A percentile compares a stretch with the other conserved stretches of the same genome.
Conservation (phyloP, 2,888 invertebrate genomes). For the Phaedon cochleariae region DNA sequence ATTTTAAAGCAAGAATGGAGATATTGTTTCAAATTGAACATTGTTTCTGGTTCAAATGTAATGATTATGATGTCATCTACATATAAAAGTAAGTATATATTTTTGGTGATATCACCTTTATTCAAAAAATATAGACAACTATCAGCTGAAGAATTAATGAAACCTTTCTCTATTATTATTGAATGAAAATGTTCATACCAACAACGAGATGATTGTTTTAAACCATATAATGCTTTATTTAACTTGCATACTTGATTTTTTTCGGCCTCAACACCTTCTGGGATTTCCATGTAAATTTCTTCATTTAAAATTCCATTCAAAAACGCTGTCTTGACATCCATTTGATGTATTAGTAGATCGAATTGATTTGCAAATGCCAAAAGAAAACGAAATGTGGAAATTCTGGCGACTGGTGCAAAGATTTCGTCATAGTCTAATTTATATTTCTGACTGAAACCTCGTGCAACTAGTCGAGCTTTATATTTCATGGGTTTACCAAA, state of each 20-base stretch:
- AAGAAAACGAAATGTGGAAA: slow-evolving; percentile 30
- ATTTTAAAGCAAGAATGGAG: slow-evolving; percentile 2
- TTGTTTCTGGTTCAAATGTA: slow-evolving; percentile 22
- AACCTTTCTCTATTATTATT: slow-evolving; percentile 7
- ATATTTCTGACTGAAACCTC: slow-evolving; percentile 37
- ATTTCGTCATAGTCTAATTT: slow-evolving; percentile 34
- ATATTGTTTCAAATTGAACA: slow-evolving; percentile 28
- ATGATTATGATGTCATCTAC: slow-evolving; percentile 29
- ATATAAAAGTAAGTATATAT: slow-evolving; percentile 33
- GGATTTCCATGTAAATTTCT: too few species aligned
- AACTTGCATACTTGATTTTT: slow-evolving; percentile 43
- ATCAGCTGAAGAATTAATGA: slow-evolving; percentile 47
- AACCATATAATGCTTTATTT: slow-evolving; percentile 14
- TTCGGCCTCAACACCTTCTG: slow-evolving; percentile 31
- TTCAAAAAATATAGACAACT: slow-evolving; percentile 33
- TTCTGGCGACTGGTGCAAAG: too few species aligned
- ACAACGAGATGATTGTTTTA: slow-evolving; percentile 10
- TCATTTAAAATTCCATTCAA: slow-evolving; percentile 30
- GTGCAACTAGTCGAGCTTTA: too few species aligned
- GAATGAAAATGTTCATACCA: slow-evolving; percentile 14
- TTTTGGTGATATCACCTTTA: slow-evolving; percentile 16
- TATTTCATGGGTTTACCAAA: slow-evolving; percentile 9
- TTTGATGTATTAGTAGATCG: slow-evolving; percentile 27
- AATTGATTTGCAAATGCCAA: slow-evolving; percentile 17
- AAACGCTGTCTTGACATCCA: slow-evolving; percentile 39